Evolutionary conservation across 2,113 vertebrate species (phyloP), one percentile per base, ranked within the genome.

Genomic region (Hippocampus abdominalis): DNA sequence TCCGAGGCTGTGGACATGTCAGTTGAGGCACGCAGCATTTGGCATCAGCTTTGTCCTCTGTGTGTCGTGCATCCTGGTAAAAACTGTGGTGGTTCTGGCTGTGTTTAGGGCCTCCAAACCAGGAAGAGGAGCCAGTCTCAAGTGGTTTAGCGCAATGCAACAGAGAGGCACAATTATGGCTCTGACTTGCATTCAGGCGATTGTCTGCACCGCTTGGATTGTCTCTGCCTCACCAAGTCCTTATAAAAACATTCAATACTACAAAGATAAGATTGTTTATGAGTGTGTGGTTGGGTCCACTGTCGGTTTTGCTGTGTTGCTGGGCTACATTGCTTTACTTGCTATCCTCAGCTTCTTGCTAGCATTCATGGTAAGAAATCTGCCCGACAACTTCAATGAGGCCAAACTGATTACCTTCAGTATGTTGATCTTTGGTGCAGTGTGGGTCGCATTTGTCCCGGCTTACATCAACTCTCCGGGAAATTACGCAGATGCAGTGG

Each of bases 391-490:
- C 64, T 89, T 91, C 39, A 91, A 91, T 64, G 90, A 91, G 59
- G 88, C 90, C 16, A 91, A 90, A 42, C 69, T 88, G 32, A 89
- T 91, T 36, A 90, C 86, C 2, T 91, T 91, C 69, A 92, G 91
- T 70, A 91, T 93, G 91, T 54, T 93, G 46, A 89, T 92, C 21
- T 92, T 92, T 60, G 91, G 89, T 65, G 89, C 90, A 25, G 89
- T 91, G 59, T 92, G 91, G 91, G 79, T 90, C 10, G 68, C 87
- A 0, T 92, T 91, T 56, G 73, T 91, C 1, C 91, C 81, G 5
- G 90, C 83, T 6, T 92, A 92, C 42, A n/a, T 92, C 46, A 91
- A 79, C 66, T 93, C 90, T 0, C 89, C 90, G 0, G 91, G 89
- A 8, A 92, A 90, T 27, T 86, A 84, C 72, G 81, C 90, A 25